These are phyloP conservation scores for Microctenopoma steveboyesi DNA, from an alignment of 2,797 vertebrate genomes.

Conservation along the genomic window DNA sequence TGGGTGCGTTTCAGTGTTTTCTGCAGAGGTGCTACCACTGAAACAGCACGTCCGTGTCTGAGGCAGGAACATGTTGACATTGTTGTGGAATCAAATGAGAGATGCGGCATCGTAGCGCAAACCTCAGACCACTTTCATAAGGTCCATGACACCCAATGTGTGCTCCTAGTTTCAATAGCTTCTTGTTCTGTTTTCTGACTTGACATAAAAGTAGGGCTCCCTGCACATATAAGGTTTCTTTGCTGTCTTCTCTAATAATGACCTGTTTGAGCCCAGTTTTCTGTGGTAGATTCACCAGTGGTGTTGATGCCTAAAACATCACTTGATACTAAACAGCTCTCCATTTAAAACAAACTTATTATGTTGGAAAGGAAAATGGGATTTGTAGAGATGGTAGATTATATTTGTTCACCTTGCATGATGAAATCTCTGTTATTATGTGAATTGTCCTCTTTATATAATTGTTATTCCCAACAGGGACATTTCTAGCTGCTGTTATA, in stretches of 20 bases:
- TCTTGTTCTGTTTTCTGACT: conserved; percentile 29
- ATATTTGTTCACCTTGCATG: too few relatives aligned
- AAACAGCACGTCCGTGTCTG: too few relatives aligned
- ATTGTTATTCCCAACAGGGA: not conserved
- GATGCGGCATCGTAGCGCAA: not conserved
- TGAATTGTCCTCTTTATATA: not conserved
- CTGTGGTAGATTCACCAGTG: conserved; percentile 46
- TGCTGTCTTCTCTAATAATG: conserved; percentile 54
- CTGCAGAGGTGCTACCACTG: too few relatives aligned
- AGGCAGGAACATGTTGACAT: too few relatives aligned
- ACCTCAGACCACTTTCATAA: conserved; percentile 4
- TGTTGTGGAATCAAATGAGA: too few relatives aligned
- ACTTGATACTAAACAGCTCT: too few relatives aligned
- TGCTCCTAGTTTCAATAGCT: conserved; percentile 23
- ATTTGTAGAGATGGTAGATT: not conserved
- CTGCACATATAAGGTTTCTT: conserved; percentile 14
- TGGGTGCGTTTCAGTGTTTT: too few relatives aligned
- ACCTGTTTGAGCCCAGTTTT: conserved; percentile 56
- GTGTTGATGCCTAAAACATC: conserved; percentile 25
- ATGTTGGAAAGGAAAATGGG: not conserved
- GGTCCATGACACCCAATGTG: conserved; percentile 11
- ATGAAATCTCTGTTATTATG: not conserved
- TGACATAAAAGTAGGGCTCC: conserved; percentile 21
- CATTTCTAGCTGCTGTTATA: not conserved
- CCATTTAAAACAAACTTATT: too few relatives aligned